phyloP scores from a whole-genome alignment of 2,797 vertebrate genomes.

The Bucorvus abyssinicus region DNA sequence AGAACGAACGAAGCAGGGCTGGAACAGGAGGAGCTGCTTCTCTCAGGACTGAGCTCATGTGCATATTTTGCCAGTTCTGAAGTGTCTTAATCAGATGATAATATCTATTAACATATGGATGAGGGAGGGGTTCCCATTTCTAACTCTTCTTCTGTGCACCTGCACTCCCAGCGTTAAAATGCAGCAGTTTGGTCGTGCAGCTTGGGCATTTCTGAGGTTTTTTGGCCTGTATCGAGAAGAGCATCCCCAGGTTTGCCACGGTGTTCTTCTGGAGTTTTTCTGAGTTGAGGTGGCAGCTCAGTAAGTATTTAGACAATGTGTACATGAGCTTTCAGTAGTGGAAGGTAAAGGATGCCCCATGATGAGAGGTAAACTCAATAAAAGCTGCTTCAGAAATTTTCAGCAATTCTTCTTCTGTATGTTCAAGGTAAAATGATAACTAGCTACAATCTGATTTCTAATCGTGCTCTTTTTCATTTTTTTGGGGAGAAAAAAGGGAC shows the following conservation, averaged over 20 bases:
- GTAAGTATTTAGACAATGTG: constrained; percentile 59
- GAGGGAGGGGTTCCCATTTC: constrained; percentile 40
- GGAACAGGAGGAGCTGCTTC: constrained; percentile 55
- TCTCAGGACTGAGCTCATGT: constrained; percentile 19
- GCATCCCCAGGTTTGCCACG: constrained; percentile 27
- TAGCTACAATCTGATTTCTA: not conserved
- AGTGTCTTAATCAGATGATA: constrained; percentile 2
- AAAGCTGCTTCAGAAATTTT: constrained; percentile 61
- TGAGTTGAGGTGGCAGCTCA: constrained; percentile 66
- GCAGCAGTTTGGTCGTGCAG: constrained; percentile 26
- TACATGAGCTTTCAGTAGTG: constrained; percentile 51
- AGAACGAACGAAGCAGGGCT: constrained; percentile 16
- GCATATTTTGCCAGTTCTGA: not conserved
- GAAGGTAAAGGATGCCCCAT: constrained; percentile 42
- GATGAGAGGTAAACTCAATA: constrained; percentile 59
- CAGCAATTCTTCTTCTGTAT: not conserved
- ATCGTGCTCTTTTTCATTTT: not conserved
- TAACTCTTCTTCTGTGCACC: not conserved
- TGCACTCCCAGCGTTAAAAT: not conserved
- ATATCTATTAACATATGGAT: not conserved
- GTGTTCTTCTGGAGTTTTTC: constrained; percentile 39
- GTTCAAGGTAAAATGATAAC: constrained; percentile 4
- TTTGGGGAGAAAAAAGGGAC: not conserved
- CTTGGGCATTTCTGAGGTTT: not conserved
- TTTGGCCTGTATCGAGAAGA: not conserved